phyloP scores from a whole-genome alignment of 2,888 invertebrate species.

The Calameuta idolon region DNA sequence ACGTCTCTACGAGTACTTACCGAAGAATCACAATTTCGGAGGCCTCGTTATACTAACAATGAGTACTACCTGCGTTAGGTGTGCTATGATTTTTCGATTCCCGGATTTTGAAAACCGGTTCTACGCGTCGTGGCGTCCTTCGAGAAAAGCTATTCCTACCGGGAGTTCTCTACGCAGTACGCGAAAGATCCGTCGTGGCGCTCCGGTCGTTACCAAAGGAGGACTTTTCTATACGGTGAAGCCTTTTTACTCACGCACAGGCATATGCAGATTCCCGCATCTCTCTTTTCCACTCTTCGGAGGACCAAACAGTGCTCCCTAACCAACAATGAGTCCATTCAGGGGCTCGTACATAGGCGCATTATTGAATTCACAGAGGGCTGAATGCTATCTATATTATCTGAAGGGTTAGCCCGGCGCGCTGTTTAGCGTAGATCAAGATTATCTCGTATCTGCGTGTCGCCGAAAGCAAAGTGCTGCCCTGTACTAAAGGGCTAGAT shows the following conservation, averaged over 20 bases:
- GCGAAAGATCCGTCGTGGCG: background rate
- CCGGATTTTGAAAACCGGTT: background rate
- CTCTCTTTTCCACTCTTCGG: slow-evolving; percentile 19
- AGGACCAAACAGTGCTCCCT: slow-evolving; percentile 27
- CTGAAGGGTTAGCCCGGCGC: slow-evolving; percentile 53
- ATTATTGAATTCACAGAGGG: slow-evolving; percentile 59
- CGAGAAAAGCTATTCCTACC: background rate
- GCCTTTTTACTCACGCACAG: background rate
- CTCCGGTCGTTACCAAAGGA: background rate
- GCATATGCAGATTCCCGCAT: slow-evolving; percentile 34
- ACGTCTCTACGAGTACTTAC: background rate
- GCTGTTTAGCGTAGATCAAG: slow-evolving; percentile 65
- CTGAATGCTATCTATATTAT: slow-evolving; percentile 66
- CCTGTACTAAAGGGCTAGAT: slow-evolving; percentile 45
- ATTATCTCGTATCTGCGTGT: slow-evolving; percentile 61
- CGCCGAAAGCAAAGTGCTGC: slow-evolving; percentile 62
- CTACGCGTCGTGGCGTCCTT: background rate
- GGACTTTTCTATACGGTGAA: background rate
- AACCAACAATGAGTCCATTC: slow-evolving; percentile 57
- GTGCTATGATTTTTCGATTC: background rate
- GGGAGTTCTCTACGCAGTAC: background rate
- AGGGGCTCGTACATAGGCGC: slow-evolving; percentile 48
- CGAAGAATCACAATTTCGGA: background rate
- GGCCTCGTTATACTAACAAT: background rate
- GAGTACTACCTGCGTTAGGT: background rate